Base-by-base conservation (phyloP, 2,113 vertebrate species). In the Sakesphorus luctuosus region DNA sequence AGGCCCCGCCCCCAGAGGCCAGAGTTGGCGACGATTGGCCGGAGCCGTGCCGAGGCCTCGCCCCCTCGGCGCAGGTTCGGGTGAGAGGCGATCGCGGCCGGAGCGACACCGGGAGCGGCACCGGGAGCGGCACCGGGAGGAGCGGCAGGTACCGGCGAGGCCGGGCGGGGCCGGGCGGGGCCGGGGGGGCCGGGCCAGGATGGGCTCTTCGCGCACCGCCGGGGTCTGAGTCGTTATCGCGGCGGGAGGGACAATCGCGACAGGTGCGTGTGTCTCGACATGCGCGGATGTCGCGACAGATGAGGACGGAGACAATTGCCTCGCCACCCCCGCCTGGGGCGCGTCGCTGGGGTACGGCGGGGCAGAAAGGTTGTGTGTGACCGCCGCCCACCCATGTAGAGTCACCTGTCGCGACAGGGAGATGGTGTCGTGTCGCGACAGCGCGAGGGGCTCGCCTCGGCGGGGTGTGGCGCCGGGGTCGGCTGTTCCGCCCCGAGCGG, bases 71-170 rank as follows among this genome's bases (percentile, higher is more conserved):
- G 77, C 72, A 62, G 77, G 87, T 87, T 87, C 16, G 87, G 31
- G 55, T 58, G 89, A 75, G 83, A 40, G 67, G 73, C 72, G 91
- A 88, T 84, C 79, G 91, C 87, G 67, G 76, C 31, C 43, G 62
- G 52, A 61, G 79, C 84, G 36, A 84, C 76, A 75, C 77, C 84
- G 49, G 87, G 86, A 77, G 90, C 69, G 68, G 75, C 40, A 35
- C 74, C 69, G 80, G 90, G n/a, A 58, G 77, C 77, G 79, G 84
- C 76, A 81, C 76, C 84, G 49, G 87, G 85, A 76, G 90, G 35
- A 59, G 77, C 87, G 79, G 84, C 61, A 84, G 92, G 87, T 79
- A 73, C 65, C 25, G 66, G 66, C 4, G 28, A 63, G 21, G 20
- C 24, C 28, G 44, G 63, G 50, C 12, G 25, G 35, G 35, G 14